Percentiles rank a stretch among this genome's conserved stretches.
Conservation (phyloP, 1,140 invertebrate genomes). For the Sycobia sp. region DNA sequence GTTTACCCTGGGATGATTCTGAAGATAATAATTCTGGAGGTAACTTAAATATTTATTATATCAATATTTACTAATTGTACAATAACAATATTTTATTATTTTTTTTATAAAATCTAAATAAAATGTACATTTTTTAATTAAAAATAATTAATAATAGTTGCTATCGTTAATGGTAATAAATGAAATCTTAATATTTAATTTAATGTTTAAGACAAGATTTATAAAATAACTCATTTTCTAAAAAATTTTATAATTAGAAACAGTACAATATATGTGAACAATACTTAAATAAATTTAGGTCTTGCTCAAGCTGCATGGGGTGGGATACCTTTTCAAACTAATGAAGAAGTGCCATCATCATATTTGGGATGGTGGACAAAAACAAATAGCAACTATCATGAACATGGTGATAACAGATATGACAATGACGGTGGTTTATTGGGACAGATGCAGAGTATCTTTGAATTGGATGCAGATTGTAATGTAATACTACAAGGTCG, state of each 20-base stretch:
- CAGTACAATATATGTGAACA: too few species aligned
- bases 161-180: too few species aligned
- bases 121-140: too few species aligned
- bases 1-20: constrained; percentile 49
- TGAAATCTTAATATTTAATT: not conserved
- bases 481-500: constrained; percentile 66
- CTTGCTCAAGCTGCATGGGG: constrained; percentile 26
- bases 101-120: too few species aligned
- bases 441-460: constrained; percentile 59
- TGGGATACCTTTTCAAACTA: constrained; percentile 36
- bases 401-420: constrained; percentile 32
- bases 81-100: constrained; percentile 1
- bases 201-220: not conserved
- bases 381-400: constrained; percentile 14
- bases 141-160: too few species aligned
- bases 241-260: too few species aligned
- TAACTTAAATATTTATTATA: constrained; percentile 1
- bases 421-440: constrained; percentile 39
- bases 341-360: constrained; percentile 39
- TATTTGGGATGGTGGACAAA: constrained; percentile 43
- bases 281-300: constrained; percentile 4
- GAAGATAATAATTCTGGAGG: constrained; percentile 47
- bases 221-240: too few species aligned
- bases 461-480: constrained; percentile 61
- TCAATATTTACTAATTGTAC: not conserved